phyloP scores from a whole-genome alignment of 2,113 vertebrate species.

The Anguilla japonica region DNA sequence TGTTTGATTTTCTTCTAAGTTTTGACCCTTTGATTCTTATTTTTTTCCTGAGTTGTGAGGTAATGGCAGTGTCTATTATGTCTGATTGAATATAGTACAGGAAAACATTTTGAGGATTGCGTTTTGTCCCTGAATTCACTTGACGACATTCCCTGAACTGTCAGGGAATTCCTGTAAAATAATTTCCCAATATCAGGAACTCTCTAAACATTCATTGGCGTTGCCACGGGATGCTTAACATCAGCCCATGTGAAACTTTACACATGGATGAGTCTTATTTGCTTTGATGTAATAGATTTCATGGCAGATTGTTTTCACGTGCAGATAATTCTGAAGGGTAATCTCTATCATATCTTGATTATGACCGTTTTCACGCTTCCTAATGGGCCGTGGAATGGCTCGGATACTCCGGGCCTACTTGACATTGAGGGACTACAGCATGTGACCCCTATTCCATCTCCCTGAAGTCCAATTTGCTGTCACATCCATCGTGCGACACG shows the following conservation, averaged over 20 bases:
- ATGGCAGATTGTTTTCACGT: neutral
- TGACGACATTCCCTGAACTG: too few relatives aligned
- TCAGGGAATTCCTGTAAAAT: too few relatives aligned
- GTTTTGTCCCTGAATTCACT: neutral
- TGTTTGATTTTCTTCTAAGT: too few relatives aligned
- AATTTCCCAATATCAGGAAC: neutral
- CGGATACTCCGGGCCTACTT: neutral
- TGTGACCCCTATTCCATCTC: constrained; percentile 2
- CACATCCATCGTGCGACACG: neutral
- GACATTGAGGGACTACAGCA: neutral
- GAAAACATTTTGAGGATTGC: neutral
- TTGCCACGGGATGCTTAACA: neutral
- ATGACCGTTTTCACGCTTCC: neutral
- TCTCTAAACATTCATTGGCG: neutral
- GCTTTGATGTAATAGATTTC: constrained; percentile 1
- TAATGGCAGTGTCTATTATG: neutral
- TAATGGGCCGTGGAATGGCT: neutral
- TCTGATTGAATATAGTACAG: neutral
- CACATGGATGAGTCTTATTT: neutral
- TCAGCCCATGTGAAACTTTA: neutral
- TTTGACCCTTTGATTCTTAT: too few relatives aligned
- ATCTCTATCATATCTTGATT: constrained; percentile 3
- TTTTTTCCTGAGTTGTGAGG: neutral
- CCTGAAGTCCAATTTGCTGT: neutral
- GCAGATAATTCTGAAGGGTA: neutral